A percentile compares a stretch with the other conserved stretches of the same genome.
Conservation (phyloP, 64 coral and sea anemone genomes). For the Orbicella faveolata region DNA sequence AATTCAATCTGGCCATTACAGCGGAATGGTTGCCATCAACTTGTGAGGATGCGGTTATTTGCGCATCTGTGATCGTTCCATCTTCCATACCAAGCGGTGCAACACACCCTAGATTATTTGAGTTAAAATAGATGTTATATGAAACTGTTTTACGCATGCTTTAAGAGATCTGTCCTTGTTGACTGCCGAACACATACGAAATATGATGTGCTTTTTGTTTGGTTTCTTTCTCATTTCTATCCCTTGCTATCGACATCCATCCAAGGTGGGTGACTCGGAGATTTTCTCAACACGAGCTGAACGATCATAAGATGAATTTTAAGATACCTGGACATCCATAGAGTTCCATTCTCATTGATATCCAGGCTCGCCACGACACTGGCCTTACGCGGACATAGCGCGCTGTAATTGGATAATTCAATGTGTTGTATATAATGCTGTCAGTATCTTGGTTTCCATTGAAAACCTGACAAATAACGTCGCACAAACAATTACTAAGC, state of each 20-base stretch:
- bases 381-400: slow-evolving; percentile 13
- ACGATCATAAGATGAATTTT: neutral
- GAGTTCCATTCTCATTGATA: slow-evolving; percentile 19
- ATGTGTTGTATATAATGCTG: neutral
- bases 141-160: neutral
- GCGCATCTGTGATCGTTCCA: neutral
- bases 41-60: neutral
- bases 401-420: neutral
- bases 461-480: slow-evolving; percentile 11
- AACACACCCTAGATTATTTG: neutral
- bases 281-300: too few relatives aligned
- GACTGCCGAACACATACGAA: neutral
- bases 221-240: neutral
- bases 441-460: slow-evolving; percentile 4
- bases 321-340: slow-evolving; percentile 22
- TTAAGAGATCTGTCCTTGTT: neutral
- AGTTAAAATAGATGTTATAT: neutral
- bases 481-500: too few relatives aligned
- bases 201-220: neutral
- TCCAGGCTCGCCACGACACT: neutral
- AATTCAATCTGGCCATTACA: neutral
- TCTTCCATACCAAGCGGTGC: slow-evolving; percentile 13
- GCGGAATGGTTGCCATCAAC: neutral
- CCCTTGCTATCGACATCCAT: too few relatives aligned
- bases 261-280: too few relatives aligned